These are phyloP conservation scores for Andrena haemorrhoa DNA, from an alignment of 2,888 invertebrate species.

Conservation along the genomic window DNA sequence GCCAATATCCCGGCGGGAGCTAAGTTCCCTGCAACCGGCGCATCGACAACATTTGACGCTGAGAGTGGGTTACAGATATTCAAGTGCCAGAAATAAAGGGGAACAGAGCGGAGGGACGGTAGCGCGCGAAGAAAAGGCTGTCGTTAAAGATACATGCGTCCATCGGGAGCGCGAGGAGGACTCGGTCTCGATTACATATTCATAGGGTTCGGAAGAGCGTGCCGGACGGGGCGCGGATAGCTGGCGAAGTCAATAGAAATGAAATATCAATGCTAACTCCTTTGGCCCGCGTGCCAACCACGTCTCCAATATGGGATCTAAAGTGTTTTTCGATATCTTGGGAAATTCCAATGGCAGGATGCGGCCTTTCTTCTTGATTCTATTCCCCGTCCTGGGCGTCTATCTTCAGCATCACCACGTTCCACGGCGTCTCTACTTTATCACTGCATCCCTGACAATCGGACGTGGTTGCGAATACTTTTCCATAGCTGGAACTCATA, in stretches of 20 bases:
- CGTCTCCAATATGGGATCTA: slow-evolving; percentile 75
- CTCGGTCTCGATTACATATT: slow-evolving; percentile 77
- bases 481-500: not conserved
- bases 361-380: slow-evolving; percentile 66
- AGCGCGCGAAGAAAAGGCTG: not conserved
- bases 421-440: slow-evolving; percentile 32
- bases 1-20: not conserved
- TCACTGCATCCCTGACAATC: slow-evolving; percentile 50
- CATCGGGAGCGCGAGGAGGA: slow-evolving; percentile 18
- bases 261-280: slow-evolving; percentile 76
- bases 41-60: slow-evolving; percentile 1
- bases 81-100: slow-evolving; percentile 29
- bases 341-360: slow-evolving; percentile 70
- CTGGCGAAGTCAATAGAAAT: slow-evolving; percentile 74
- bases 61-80: slow-evolving; percentile 33
- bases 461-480: slow-evolving; percentile 37
- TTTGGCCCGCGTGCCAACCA: slow-evolving; percentile 55
- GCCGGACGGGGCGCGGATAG: slow-evolving; percentile 52
- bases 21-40: slow-evolving; percentile 18
- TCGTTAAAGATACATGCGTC: slow-evolving; percentile 48
- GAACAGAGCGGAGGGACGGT: not conserved
- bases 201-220: slow-evolving; percentile 68
- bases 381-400: slow-evolving; percentile 58
- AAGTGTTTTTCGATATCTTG: slow-evolving; percentile 79
- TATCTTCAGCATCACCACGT: slow-evolving; percentile 52